Base-by-base conservation (phyloP, 2,888 invertebrate species). In the Linnaemya vulpina region DNA sequence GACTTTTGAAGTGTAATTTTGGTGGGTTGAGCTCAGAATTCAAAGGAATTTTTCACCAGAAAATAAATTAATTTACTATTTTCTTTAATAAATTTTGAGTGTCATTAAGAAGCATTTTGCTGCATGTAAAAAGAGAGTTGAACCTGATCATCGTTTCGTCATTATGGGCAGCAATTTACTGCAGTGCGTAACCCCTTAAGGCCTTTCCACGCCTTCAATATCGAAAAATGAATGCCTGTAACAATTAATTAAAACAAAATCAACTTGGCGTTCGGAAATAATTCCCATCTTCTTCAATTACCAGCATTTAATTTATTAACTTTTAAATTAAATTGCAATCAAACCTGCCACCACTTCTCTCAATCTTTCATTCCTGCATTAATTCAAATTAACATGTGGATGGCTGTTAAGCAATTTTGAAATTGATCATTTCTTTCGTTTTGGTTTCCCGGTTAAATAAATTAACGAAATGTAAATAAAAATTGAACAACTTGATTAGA, bases 401-500 rank as follows among this genome's bases (percentile, higher is more conserved):
- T 10, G 49, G 1, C 30, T 30, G 7, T 49, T 65, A 25, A 63
- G 55, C 1, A 55, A 58, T 68, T 77, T 49, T 35, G 1, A 38
- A 38, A 77, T 70, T 58, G 38, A 73, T 73, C 46, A 78, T 78
- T 65, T 38, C 9, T 53, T 68, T n/a, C n/a, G 35, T 43, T 30
- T 30, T 46, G 22, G 5, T 62, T 30, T 3, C 11, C 43, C 38
- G 30, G 7, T 43, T 60, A 49, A 35, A 76, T 22, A 35, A 76
- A 5, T 51, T 8, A 55, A 70, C 20, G 35, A 65, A 85, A 82
- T 82, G 65, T 75, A 82, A 85, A 85, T 82, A 71, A 85, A 82
- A 71, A 58, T 71, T 82, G 25, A 78, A 82, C 85, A 85, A 70
- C 82, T 85, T 85, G 78, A 85, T 85, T 85, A 79, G 82, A 60